Conservation (phyloP, 1,140 invertebrate genomes). For the Theocolax elegans region DNA sequence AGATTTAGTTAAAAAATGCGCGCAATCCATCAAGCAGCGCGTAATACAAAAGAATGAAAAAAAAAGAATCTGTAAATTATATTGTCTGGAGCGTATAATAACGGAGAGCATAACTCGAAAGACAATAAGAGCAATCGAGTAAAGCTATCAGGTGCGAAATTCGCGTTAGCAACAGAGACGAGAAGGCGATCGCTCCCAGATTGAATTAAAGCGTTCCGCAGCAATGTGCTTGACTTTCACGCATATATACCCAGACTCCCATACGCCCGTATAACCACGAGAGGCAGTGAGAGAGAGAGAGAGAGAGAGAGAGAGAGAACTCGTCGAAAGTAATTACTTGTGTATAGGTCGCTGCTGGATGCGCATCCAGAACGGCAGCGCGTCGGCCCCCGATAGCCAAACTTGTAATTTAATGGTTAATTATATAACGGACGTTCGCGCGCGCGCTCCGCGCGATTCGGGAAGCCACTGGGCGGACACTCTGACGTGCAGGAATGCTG, state of each 20-base stretch:
- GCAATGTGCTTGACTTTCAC: slow-evolving; percentile 21
- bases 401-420: slow-evolving; percentile 70
- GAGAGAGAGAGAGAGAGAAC: neutral
- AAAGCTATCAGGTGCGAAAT: too few species aligned
- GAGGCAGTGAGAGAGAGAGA: neutral
- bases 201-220: slow-evolving; percentile 34
- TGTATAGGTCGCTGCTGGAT: slow-evolving; percentile 32
- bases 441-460: slow-evolving; percentile 60
- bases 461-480: slow-evolving; percentile 66
- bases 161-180: neutral
- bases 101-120: too few species aligned
- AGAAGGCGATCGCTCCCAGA: slow-evolving; percentile 26
- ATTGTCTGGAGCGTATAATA: too few species aligned
- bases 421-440: slow-evolving; percentile 63
- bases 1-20: too few species aligned
- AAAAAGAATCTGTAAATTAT: too few species aligned
- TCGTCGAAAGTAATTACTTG: slow-evolving; percentile 63
- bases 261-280: too few species aligned
- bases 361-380: slow-evolving; percentile 53
- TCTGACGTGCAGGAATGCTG: slow-evolving; percentile 67
- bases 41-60: slow-evolving; percentile 2
- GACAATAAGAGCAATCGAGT: too few species aligned
- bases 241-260: too few species aligned
- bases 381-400: slow-evolving; percentile 63
- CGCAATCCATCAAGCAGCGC: neutral